These are phyloP conservation scores for Aviceda subcristata DNA, from an alignment of 2,113 vertebrate species.

Conservation along the genomic window DNA sequence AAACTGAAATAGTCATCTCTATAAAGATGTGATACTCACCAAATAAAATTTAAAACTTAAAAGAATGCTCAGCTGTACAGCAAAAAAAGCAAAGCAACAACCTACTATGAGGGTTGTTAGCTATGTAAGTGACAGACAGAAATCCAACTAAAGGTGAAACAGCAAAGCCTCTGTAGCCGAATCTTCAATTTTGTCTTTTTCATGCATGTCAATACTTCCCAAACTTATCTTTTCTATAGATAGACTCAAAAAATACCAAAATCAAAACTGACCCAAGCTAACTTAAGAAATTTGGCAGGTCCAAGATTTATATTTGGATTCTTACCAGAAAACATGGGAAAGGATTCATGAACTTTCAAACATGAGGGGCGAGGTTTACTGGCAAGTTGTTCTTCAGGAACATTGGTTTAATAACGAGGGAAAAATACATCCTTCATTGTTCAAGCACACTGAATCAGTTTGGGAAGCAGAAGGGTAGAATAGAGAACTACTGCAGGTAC, in stretches of 20 bases:
- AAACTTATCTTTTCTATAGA: background rate
- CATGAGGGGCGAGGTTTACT: background rate
- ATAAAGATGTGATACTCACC: background rate
- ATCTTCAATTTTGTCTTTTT: background rate
- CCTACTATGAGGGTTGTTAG: background rate
- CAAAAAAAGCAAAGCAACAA: background rate
- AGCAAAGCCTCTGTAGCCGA: background rate
- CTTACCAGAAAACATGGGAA: background rate
- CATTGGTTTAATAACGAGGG: background rate
- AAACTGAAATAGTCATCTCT: background rate
- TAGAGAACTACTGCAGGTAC: background rate
- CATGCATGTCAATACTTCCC: background rate
- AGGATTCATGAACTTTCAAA: background rate
- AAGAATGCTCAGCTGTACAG: background rate
- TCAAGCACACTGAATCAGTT: background rate
- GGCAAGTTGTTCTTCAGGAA: background rate
- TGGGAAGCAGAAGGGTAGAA: background rate
- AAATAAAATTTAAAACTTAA: background rate
- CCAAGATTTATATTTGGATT: background rate
- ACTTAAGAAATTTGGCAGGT: background rate
- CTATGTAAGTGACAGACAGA: background rate
- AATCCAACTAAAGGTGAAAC: background rate
- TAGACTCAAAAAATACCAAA: background rate
- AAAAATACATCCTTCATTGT: background rate
- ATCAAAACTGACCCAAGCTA: background rate